phyloP scores from a whole-genome alignment of 2,888 invertebrate species.

The Pyrocoelia pectoralis region DNA sequence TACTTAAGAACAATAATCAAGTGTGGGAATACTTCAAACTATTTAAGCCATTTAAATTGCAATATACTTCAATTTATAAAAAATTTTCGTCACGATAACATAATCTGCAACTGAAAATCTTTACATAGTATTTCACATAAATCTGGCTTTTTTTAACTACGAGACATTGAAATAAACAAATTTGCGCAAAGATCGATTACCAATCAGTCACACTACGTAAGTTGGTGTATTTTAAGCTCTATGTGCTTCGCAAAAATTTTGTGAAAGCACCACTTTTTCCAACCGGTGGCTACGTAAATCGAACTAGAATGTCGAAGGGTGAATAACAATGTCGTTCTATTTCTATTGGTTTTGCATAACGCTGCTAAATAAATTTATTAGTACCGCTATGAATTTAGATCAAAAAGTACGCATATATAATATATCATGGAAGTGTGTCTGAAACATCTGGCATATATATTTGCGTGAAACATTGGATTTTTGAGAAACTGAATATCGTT shows the following conservation, averaged over 20 bases:
- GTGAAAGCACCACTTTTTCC: too few relatives aligned
- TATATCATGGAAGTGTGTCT: not conserved
- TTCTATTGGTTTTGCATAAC: too few relatives aligned
- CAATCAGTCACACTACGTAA: not conserved
- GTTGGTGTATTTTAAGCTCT: not conserved
- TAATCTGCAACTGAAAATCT: not conserved
- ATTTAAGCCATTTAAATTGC: too few relatives aligned
- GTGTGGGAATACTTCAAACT: too few relatives aligned
- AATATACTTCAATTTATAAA: too few relatives aligned
- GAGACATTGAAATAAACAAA: not conserved
- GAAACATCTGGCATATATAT: not conserved
- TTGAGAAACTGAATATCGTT: not conserved
- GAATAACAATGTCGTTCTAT: too few relatives aligned
- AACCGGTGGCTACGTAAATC: too few relatives aligned
- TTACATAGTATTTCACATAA: not conserved
- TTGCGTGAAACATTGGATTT: conserved; percentile 4
- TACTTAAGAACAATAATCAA: too few relatives aligned
- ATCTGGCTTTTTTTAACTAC: not conserved
- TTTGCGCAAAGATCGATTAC: not conserved
- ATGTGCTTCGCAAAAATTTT: not conserved
- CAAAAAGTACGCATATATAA: not conserved
- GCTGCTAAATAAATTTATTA: not conserved
- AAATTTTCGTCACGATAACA: too few relatives aligned
- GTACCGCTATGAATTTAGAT: not conserved
- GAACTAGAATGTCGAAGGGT: too few relatives aligned